These are phyloP conservation scores for Circaetus gallicus DNA, from an alignment of 2,113 vertebrate genomes.

Conservation along the genomic window DNA sequence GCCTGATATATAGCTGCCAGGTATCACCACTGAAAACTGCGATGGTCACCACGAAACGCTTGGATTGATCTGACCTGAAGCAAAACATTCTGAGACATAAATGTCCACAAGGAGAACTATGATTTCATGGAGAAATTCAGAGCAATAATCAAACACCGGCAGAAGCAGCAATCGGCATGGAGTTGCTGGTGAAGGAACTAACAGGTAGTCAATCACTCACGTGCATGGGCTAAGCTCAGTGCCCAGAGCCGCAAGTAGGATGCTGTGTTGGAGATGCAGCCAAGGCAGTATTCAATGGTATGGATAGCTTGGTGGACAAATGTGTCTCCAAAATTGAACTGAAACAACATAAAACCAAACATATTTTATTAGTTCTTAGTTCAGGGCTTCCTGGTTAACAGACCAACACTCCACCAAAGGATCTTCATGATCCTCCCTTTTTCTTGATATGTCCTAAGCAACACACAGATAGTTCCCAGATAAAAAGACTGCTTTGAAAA, in stretches of 20 bases:
- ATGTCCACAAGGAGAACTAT: not conserved
- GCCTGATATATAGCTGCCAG: not conserved
- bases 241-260: conserved; percentile 82
- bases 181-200: not conserved
- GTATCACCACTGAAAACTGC: not conserved
- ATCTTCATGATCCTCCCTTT: not conserved
- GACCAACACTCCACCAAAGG: not conserved
- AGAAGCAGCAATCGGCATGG: not conserved
- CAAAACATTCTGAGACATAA: not conserved
- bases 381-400: not conserved
- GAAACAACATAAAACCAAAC: not conserved
- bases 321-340: conserved; percentile 74
- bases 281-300: conserved; percentile 81
- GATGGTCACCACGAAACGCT: not conserved
- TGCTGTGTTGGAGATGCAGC: conserved; percentile 83
- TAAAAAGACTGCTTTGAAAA: not conserved
- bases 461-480: not conserved
- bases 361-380: not conserved
- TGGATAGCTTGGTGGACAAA: conserved; percentile 82
- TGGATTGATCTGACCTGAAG: not conserved
- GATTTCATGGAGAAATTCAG: not conserved
- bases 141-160: not conserved
- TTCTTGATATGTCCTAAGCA: not conserved
- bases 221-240: conserved; percentile 77
- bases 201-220: conserved; percentile 57